Conservation (phyloP, 2,113 vertebrate genomes). For the Cyanoderma ruficeps region DNA sequence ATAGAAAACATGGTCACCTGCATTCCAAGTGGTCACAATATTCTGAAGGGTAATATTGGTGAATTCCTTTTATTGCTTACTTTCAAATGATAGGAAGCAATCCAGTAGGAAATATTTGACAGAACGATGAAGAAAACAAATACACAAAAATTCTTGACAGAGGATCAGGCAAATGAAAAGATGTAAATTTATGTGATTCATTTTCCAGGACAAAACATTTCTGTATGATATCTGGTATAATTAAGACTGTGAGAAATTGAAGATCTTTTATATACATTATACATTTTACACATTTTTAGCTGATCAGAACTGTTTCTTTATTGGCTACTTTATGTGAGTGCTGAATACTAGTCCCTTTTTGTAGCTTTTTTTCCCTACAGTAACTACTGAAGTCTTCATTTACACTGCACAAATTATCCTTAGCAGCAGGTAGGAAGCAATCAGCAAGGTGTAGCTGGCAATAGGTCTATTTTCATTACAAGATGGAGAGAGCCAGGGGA, state of each 20-base stretch:
- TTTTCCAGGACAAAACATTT: background rate
- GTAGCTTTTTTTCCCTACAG: background rate
- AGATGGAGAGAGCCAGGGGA: constrained; percentile 43
- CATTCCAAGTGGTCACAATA: background rate
- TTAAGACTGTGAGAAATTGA: background rate
- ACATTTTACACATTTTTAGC: background rate
- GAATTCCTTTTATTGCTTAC: background rate
- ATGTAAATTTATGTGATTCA: background rate
- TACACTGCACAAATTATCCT: constrained; percentile 70
- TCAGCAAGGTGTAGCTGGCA: constrained; percentile 63
- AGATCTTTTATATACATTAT: background rate
- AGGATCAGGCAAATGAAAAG: background rate
- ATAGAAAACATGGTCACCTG: background rate
- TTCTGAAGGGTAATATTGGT: background rate
- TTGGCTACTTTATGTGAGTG: constrained; percentile 6
- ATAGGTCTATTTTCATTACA: constrained; percentile 66
- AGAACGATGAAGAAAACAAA: background rate
- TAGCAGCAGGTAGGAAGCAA: constrained; percentile 70
- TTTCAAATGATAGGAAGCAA: background rate
- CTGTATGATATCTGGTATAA: background rate
- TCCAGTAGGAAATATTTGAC: background rate
- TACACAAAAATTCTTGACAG: background rate
- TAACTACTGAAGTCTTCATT: constrained; percentile 70
- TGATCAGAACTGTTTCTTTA: constrained; percentile 25
- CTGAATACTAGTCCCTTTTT: constrained; percentile 13